Evolutionary conservation across 2,797 vertebrate species (phyloP).

Genomic region (Peromyscus attwateri): DNA sequence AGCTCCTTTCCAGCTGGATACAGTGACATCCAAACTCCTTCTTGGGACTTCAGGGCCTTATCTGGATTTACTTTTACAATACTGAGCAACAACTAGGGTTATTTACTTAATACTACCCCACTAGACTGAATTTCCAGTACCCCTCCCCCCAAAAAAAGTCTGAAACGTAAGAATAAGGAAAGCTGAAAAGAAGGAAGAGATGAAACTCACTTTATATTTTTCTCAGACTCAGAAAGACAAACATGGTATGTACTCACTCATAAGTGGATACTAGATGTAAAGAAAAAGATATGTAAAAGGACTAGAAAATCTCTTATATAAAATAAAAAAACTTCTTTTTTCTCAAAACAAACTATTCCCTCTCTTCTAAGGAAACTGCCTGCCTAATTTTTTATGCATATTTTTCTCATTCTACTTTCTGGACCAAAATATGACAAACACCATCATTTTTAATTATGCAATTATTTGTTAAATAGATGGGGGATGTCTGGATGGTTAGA

Average conservation of each 20-base stretch:
- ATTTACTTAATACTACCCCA: not conserved
- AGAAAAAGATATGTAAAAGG: too few relatives aligned
- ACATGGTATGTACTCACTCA: too few relatives aligned
- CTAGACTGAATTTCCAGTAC: not conserved
- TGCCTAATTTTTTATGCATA: not conserved
- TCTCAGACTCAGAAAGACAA: not conserved
- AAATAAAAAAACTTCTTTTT: too few relatives aligned
- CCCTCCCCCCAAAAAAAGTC: not conserved
- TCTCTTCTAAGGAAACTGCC: not conserved
- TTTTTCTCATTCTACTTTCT: conserved; percentile 7
- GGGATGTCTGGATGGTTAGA: not conserved
- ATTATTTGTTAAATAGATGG: conserved; percentile 36
- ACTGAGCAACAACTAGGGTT: not conserved
- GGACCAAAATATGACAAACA: not conserved
- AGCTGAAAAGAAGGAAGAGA: not conserved
- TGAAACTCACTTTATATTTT: not conserved
- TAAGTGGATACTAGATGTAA: too few relatives aligned
- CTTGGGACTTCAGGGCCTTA: not conserved
- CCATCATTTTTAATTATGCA: not conserved
- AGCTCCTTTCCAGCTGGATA: not conserved
- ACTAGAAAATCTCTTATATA: too few relatives aligned
- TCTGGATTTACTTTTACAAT: not conserved
- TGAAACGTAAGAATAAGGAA: not conserved
- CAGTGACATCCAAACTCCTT: not conserved
- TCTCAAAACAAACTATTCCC: not conserved